Conservation (phyloP, 2,888 invertebrate species). For the Aleiodes alternator region DNA sequence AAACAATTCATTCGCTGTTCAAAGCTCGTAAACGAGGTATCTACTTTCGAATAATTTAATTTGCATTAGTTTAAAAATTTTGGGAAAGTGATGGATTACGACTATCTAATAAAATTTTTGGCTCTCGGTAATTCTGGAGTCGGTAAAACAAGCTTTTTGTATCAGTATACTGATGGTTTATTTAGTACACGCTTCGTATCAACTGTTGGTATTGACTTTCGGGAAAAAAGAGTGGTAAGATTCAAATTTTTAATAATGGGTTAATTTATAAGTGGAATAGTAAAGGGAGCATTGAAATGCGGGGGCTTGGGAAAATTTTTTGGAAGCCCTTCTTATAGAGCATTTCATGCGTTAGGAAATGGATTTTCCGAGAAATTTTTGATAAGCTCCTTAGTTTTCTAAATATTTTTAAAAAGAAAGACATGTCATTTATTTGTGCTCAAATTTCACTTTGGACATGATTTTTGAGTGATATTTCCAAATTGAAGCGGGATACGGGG, state of each 20-base stretch:
- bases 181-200: slow-evolving; percentile 96
- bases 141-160: slow-evolving; percentile 96
- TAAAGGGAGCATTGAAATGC: too few relatives aligned
- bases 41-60: slow-evolving; percentile 36
- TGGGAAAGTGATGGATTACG: slow-evolving; percentile 84
- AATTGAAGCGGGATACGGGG: too few relatives aligned
- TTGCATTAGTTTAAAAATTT: slow-evolving; percentile 9
- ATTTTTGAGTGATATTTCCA: too few relatives aligned
- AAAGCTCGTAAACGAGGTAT: slow-evolving; percentile 8
- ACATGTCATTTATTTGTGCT: not conserved
- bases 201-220: slow-evolving; percentile 98
- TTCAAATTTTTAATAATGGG: slow-evolving; percentile 6
- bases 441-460: too few relatives aligned
- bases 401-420: not conserved
- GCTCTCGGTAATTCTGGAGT: slow-evolving; percentile 98
- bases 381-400: not conserved
- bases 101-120: slow-evolving; percentile 94
- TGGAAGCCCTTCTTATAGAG: too few relatives aligned
- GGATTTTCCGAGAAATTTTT: not conserved
- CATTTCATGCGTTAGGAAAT: not conserved
- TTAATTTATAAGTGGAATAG: too few relatives aligned
- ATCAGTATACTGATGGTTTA: slow-evolving; percentile 95
- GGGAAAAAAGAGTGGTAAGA: slow-evolving; percentile 94
- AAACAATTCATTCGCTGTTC: slow-evolving; percentile 22
- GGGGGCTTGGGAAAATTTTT: too few relatives aligned